Conservation (phyloP, 2,113 vertebrate genomes). For the Sebastes schlegelii region DNA sequence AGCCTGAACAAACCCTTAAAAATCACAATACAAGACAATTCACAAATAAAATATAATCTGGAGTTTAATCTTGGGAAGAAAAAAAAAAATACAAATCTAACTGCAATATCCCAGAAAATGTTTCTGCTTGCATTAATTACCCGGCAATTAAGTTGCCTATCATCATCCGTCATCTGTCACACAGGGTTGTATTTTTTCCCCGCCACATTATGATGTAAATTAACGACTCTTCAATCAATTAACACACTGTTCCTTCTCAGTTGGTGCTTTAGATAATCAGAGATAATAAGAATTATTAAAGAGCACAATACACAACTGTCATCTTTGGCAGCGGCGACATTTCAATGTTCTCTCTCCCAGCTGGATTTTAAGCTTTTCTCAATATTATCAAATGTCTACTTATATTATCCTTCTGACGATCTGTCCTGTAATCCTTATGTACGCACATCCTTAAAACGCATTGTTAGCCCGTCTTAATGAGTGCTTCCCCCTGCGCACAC, state of each 20-base stretch:
- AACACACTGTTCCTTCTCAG: conserved; percentile 77
- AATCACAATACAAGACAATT: neutral
- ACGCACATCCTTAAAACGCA: neutral
- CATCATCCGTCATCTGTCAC: conserved; percentile 78
- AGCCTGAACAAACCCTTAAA: neutral
- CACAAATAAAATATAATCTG: conserved; percentile 8
- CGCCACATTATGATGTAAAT: conserved; percentile 78
- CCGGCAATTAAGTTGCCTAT: conserved; percentile 76
- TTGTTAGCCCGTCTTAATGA: conserved; percentile 27
- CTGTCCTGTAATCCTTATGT: neutral
- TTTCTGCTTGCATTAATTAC: conserved; percentile 62
- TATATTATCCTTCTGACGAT: conserved; percentile 7
- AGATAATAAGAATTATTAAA: conserved; percentile 66
- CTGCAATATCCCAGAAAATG: conserved; percentile 33
- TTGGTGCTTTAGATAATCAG: conserved; percentile 75
- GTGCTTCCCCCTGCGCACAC: neutral
- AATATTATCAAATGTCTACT: conserved; percentile 19
- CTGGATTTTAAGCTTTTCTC: conserved; percentile 23
- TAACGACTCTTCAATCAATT: conserved; percentile 79
- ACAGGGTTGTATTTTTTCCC: conserved; percentile 58
- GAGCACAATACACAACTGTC: conserved; percentile 49
- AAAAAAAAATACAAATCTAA: conserved; percentile 15
- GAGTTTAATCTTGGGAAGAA: conserved; percentile 11
- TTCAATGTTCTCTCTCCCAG: conserved; percentile 23
- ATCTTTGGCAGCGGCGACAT: conserved; percentile 43